These are phyloP conservation scores for Drosophila mojavensis DNA, from an alignment of 1,140 invertebrate species.

Conservation along the genomic window DNA sequence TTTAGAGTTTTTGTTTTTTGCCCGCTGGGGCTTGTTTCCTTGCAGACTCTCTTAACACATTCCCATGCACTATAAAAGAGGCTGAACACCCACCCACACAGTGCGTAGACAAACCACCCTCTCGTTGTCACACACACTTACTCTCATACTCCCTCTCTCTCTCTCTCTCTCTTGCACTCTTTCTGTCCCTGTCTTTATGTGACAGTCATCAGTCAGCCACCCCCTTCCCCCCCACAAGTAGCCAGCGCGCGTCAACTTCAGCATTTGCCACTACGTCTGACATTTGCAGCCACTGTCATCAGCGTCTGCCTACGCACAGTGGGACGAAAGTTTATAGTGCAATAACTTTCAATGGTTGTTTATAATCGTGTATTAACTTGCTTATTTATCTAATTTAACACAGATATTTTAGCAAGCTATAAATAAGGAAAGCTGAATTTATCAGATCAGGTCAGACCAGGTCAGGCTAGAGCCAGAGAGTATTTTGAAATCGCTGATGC, in stretches of 20 bases:
- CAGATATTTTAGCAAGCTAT: no score
- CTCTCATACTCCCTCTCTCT: neutral
- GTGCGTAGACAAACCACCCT: constrained; percentile 49
- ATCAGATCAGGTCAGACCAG: no score
- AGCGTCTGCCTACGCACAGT: constrained; percentile 18
- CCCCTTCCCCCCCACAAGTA: neutral
- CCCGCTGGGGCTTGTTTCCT: constrained; percentile 11
- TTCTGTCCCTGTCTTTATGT: no score
- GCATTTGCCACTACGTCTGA: constrained; percentile 6
- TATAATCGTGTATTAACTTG: no score
- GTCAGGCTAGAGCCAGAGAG: no score
- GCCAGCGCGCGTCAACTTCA: constrained; percentile 22
- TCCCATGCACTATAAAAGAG: constrained; percentile 43
- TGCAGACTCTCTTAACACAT: constrained; percentile 50
- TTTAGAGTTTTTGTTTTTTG: constrained; percentile 22
- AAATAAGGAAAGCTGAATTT: no score
- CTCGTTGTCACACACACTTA: neutral
- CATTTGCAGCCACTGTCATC: constrained; percentile 38
- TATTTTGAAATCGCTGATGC: no score
- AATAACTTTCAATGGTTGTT: neutral
- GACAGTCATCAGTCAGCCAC: neutral
- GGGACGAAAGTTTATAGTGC: neutral
- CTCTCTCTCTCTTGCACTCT: neutral
- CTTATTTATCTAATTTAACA: no score
- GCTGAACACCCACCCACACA: neutral